A percentile compares a stretch with the other conserved stretches of the same genome.
These are phyloP conservation scores for Phrynosoma blainvillii DNA, from an alignment of 2,113 vertebrate species.

Conservation along the genomic window DNA sequence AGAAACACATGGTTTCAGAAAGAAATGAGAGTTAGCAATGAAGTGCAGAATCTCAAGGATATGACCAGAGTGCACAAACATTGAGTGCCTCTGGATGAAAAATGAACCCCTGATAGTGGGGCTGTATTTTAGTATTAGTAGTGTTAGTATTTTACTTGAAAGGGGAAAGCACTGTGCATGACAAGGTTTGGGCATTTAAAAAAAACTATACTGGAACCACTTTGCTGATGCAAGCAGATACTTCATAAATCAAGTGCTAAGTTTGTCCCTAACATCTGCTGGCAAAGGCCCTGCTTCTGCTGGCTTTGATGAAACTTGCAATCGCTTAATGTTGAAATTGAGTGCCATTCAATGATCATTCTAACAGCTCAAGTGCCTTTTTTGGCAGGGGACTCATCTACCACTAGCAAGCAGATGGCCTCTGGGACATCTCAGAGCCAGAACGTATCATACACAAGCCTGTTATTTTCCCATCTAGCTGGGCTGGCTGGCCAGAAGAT, in stretches of 20 bases:
- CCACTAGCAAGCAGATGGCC: neutral
- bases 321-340: accelerated
- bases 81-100: neutral
- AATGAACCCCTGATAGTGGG: no score
- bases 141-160: neutral
- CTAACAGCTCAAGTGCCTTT: neutral
- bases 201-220: no score
- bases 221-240: neutral
- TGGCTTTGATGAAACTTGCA: neutral
- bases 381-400: neutral
- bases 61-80: neutral
- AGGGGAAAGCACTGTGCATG: neutral
- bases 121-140: neutral
- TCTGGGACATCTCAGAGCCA: neutral
- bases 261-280: neutral
- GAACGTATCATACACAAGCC: neutral
- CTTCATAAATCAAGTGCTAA: neutral
- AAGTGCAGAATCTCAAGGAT: neutral
- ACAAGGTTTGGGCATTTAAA: neutral
- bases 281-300: neutral
- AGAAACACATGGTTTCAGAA: neutral
- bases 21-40: neutral
- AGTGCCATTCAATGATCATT: neutral
- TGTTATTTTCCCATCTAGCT: constrained; percentile 11
- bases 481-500: neutral